Percentiles rank a stretch among this genome's conserved stretches.
These are phyloP conservation scores for Thelaira solivaga DNA, from an alignment of 2,888 invertebrate genomes.

Conservation along the genomic window DNA sequence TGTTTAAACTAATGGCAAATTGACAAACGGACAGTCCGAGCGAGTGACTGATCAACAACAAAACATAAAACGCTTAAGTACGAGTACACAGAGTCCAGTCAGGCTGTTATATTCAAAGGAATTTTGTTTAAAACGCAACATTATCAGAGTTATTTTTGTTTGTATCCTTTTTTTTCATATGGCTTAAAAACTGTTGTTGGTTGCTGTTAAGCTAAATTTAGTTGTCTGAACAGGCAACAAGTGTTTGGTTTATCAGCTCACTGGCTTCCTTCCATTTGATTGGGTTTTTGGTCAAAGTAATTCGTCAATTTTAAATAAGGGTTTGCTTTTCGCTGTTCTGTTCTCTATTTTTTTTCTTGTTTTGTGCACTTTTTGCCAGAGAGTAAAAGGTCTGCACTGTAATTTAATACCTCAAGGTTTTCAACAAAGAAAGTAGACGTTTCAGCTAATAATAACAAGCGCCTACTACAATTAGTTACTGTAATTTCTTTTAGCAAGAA, in stretches of 20 bases:
- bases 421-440: no score
- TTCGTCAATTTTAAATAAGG: slow-evolving; percentile 21
- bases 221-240: slow-evolving; percentile 46
- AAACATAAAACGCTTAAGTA: background rate
- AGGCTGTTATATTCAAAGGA: slow-evolving; percentile 31
- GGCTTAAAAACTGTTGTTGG: slow-evolving; percentile 6
- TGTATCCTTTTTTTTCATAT: slow-evolving; percentile 36
- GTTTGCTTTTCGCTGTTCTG: background rate
- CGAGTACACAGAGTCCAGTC: background rate
- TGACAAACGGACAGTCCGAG: background rate
- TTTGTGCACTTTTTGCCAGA: background rate
- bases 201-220: slow-evolving; percentile 14
- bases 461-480: no score
- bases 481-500: no score
- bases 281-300: slow-evolving; percentile 11
- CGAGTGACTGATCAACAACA: background rate
- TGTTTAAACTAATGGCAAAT: background rate
- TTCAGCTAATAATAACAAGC: no score
- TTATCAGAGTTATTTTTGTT: slow-evolving; percentile 8
- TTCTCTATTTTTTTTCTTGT: background rate
- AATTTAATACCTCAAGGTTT: background rate
- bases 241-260: slow-evolving; percentile 56
- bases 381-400: background rate
- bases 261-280: slow-evolving; percentile 52
- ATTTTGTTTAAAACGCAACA: slow-evolving; percentile 7